Conservation (phyloP, 2,113 vertebrate species). For the Mixornis gularis region DNA sequence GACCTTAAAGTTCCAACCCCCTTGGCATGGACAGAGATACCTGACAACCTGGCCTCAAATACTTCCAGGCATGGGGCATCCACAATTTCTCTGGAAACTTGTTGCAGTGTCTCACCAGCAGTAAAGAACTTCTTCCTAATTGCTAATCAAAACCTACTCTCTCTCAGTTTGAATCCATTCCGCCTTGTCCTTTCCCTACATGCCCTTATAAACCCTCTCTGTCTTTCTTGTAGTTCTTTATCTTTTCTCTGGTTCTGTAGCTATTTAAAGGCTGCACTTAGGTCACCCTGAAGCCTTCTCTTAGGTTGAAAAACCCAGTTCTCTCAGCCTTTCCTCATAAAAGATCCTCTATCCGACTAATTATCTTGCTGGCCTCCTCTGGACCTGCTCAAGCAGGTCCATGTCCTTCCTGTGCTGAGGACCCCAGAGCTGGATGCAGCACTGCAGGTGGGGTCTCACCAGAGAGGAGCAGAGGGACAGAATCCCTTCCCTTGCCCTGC, state of each 20-base stretch:
- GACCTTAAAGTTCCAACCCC: background rate
- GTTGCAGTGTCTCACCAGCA: background rate
- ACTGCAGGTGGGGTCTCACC: rapidly evolving
- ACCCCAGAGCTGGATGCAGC: background rate
- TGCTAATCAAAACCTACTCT: background rate
- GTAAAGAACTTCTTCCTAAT: background rate
- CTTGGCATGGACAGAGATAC: background rate
- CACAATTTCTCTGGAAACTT: background rate
- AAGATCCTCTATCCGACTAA: background rate
- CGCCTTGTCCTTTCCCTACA: background rate
- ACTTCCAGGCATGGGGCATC: background rate
- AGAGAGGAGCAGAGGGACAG: background rate
- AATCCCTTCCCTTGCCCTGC: background rate
- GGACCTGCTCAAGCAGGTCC: rapidly evolving
- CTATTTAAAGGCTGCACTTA: background rate
- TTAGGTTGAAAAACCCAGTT: background rate
- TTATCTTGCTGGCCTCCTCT: background rate
- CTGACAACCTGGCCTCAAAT: background rate
- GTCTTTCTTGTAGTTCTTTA: background rate
- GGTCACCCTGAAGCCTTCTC: background rate
- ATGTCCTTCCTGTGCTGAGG: too few species aligned
- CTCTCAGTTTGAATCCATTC: background rate
- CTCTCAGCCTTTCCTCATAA: background rate
- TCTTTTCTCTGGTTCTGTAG: background rate
- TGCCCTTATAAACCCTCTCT: background rate